Base-by-base conservation (phyloP, 2,797 vertebrate species). In the Fistularia tabacaria region DNA sequence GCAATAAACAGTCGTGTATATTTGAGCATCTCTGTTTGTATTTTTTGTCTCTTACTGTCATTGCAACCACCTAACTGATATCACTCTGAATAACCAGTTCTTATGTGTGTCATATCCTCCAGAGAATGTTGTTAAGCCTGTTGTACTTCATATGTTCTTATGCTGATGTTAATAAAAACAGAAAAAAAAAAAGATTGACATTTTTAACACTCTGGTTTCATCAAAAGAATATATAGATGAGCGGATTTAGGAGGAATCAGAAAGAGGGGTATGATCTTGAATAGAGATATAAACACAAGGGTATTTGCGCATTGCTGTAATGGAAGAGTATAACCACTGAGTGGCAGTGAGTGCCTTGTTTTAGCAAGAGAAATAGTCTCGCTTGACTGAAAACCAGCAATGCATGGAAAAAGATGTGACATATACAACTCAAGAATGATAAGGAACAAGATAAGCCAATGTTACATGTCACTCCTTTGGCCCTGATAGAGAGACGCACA, bases 1-100 rank as follows among this genome's bases (percentile, higher is more conserved):
- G 83, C 77, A 85, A 86, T 82, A 85, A 79, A 3, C 66, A 62
- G 51, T 59, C 25, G 37, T 62, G 73, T 74, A 48, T 36, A 59
- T 66, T 77, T 66, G 12, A 65, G 53, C 46, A 9, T 54, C 12
- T 57, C 49, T 69, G 38, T 70, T 70, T 43, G 36, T 65, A 45
- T 36, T 54, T 10, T 67, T 41, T 80, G 12, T 61, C 25, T 38
- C 43, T 46, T 14, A 46, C 59, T 75, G 44, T 59, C 46, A 46
- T 59, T 13, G 55, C 47, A 71, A 50, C 50, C 55, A 54, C 68
- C 60, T 62, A 62, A 63, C 80, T 66, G 67, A 49, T 49, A 40
- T 70, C 44, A 58, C 14, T 55, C 40, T 55, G 14, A 57, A 60
- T 54, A 54, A 60, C 64, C 6, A 50, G 25, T 64, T 71, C 51